A percentile compares a stretch with the other conserved stretches of the same genome.
Evolutionary conservation across 2,113 vertebrate species (phyloP).

Genomic region (Neolamprologus toae): DNA sequence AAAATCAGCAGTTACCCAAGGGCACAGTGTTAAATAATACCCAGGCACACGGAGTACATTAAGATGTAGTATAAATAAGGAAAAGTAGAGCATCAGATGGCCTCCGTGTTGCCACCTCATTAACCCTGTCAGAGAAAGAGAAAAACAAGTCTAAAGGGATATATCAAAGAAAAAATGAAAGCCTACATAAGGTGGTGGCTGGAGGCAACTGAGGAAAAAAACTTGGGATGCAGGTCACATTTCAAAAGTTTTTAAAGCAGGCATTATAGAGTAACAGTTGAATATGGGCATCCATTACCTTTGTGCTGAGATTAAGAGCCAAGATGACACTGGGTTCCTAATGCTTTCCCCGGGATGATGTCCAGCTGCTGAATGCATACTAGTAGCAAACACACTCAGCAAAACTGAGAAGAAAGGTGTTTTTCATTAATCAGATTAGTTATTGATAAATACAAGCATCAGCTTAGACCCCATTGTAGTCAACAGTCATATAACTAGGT

Average conservation of each 20-base stretch:
- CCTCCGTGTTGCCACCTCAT: slow-evolving; percentile 40
- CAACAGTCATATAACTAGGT: not conserved
- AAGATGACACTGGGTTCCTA: not conserved
- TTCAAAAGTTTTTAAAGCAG: not conserved
- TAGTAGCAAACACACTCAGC: not conserved
- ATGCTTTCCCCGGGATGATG: not conserved
- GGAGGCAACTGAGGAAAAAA: not conserved
- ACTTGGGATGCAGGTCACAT: not conserved
- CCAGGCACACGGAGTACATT: slow-evolving; percentile 37
- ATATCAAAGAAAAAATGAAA: not conserved
- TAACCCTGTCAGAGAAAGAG: slow-evolving; percentile 47
- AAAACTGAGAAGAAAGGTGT: not conserved
- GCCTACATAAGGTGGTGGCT: not conserved
- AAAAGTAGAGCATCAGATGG: not conserved
- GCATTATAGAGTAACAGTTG: not conserved
- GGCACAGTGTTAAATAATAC: slow-evolving; percentile 48
- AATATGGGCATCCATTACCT: not conserved
- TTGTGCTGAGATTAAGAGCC: not conserved
- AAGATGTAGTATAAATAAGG: slow-evolving; percentile 58
- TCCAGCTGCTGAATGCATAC: not conserved
- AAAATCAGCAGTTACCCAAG: slow-evolving; percentile 36
- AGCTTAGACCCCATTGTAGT: not conserved
- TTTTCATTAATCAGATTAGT: not conserved
- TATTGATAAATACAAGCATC: not conserved
- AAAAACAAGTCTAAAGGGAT: slow-evolving; percentile 11